A percentile compares a stretch with the other conserved stretches of the same genome.
These are phyloP conservation scores for Pachyramphus minor DNA, from an alignment of 2,113 vertebrate genomes.

Conservation along the genomic window DNA sequence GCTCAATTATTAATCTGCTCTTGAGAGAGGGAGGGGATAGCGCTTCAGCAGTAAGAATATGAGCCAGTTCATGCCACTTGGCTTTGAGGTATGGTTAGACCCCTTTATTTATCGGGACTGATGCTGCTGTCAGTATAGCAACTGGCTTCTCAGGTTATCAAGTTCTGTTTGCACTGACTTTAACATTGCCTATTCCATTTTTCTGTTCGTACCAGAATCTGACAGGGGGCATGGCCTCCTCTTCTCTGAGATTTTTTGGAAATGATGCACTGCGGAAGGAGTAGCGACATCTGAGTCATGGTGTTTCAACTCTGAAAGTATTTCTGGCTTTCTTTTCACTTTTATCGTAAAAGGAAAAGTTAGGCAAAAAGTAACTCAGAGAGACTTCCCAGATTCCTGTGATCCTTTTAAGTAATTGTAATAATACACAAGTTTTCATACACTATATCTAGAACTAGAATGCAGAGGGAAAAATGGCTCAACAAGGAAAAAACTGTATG, in stretches of 20 bases:
- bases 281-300: neutral
- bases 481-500: neutral
- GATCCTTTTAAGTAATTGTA: neutral
- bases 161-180: neutral
- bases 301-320: neutral
- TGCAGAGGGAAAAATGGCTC: fast-evolving
- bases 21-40: neutral
- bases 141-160: neutral
- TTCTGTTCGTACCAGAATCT: neutral
- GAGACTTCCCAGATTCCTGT: neutral
- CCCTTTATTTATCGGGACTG: neutral
- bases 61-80: neutral
- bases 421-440: neutral
- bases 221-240: neutral
- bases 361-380: neutral
- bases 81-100: neutral
- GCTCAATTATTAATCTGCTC: neutral
- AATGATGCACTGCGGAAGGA: neutral
- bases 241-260: neutral
- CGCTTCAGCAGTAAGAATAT: neutral
- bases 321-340: neutral
- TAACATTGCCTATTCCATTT: neutral
- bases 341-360: neutral
- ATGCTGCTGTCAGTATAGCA: neutral
- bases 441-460: neutral